These are phyloP conservation scores for Hippoglossus stenolepis DNA, from an alignment of 2,113 vertebrate species.

Conservation along the genomic window DNA sequence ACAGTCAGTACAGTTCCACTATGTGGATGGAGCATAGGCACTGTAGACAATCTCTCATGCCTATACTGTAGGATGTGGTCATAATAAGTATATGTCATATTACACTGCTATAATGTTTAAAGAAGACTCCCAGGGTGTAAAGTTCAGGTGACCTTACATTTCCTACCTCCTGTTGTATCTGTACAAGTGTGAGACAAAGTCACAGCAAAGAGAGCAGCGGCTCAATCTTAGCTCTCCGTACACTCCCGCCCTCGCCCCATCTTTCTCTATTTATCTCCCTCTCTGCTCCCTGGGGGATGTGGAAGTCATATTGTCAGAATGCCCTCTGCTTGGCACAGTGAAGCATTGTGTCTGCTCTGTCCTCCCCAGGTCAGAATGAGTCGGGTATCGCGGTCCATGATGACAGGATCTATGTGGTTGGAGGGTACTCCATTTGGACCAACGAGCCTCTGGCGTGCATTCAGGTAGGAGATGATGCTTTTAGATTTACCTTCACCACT, in stretches of 20 bases:
- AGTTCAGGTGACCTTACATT: constrained; percentile 17
- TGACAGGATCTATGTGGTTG: constrained; percentile 97
- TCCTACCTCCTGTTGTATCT: constrained; percentile 9
- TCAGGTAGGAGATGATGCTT: constrained; percentile 86
- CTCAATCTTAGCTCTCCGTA: constrained; percentile 17
- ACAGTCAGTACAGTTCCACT: no score
- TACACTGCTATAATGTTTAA: background rate
- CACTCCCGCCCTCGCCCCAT: background rate
- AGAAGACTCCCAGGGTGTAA: background rate
- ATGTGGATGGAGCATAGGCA: background rate
- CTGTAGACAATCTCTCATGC: background rate
- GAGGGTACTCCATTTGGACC: constrained; percentile 99
- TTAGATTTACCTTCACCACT: background rate
- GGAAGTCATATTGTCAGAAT: constrained; percentile 42
- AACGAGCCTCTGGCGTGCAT: constrained; percentile 98
- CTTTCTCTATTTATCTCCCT: constrained; percentile 45
- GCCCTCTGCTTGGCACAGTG: constrained; percentile 43
- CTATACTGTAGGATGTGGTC: constrained; percentile 1
- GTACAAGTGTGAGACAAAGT: constrained; percentile 63
- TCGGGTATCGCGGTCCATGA: constrained; percentile 95
- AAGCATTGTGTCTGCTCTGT: constrained; percentile 51
- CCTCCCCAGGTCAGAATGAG: constrained; percentile 92
- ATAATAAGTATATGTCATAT: background rate
- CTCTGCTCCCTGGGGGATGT: constrained; percentile 22
- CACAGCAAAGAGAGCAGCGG: constrained; percentile 27